Evolutionary conservation across 1,140 invertebrate genomes (phyloP), one percentile per base, ranked within the genome.

Genomic region (Drosophila ohnishii): DNA sequence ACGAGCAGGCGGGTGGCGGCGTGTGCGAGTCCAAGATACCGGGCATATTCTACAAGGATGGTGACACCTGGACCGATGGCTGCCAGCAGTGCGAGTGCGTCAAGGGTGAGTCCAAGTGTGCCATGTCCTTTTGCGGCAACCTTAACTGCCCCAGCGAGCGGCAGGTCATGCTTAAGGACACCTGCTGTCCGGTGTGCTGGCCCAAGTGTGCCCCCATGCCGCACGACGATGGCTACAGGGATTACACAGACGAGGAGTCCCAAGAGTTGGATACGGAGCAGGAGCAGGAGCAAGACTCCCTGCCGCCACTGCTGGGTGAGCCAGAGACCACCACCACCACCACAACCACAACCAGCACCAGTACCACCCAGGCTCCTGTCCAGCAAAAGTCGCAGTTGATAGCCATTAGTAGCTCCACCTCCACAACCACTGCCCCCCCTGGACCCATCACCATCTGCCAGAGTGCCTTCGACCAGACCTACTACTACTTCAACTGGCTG

Each of bases 161-260:
- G 16, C 90, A 91, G 67, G 83, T 90, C 7, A 47, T 19, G 9
- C 48, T 91, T 3, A 91, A 86, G 60, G 73, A 77, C 66, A 67
- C 58, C 35, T 91, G 90, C 61, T 91, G 90, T 59, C 90, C 90
- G 4, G 75, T 90, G 28, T 91, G 90, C 64, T 91, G 90, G 90
- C 90, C 90, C 16, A 66, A 80, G 7, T 79, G 78, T 14, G 66
- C 58, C 2, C 74, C 90, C 4, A 80, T 91, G 86, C 90, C 90
- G 9, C 57, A 78, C 45, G 83, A 75, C 19, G 44, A 5, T 22
- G 40, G 19, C 30, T 58, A 77, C 28, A 60, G 34, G 32, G 72
- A 79, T 37, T 80, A 77, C 19, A 71, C 80, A 34, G 55, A 70
- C 11, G 61, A 74, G 9, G 48, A 62, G n/a, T 30, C 30, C 0